A percentile compares a stretch with the other conserved stretches of the same genome.
These are phyloP conservation scores for Lepidurus arcticus DNA, from an alignment of 1,140 invertebrate genomes.

Conservation along the genomic window DNA sequence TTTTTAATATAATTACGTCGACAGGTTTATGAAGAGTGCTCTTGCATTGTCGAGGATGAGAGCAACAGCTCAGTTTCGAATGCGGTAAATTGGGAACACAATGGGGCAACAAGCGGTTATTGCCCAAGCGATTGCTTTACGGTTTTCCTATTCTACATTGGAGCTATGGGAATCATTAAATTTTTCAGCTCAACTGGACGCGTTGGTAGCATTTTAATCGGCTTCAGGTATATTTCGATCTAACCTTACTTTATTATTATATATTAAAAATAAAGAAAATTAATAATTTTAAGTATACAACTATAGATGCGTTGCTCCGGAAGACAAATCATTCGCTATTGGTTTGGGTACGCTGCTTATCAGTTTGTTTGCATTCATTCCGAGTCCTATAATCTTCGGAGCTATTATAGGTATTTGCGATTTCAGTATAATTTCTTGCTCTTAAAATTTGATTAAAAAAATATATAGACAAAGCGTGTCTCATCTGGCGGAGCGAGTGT, in stretches of 20 bases:
- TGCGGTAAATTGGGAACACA: conserved; percentile 37
- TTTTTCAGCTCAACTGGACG: conserved; percentile 31
- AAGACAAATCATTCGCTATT: conserved; percentile 38
- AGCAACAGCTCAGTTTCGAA: conserved; percentile 22
- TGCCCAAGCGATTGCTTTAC: conserved; percentile 59
- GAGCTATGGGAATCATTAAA: conserved; percentile 32
- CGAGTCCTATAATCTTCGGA: conserved; percentile 40
- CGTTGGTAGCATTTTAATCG: conserved; percentile 33
- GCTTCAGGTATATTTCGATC: conserved; percentile 30
- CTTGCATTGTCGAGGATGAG: conserved; percentile 46
- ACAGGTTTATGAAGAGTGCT: conserved; percentile 46
- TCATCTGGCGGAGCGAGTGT: conserved; percentile 33
- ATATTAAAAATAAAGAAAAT: not conserved
- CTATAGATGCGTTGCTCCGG: conserved; percentile 37
- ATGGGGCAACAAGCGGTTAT: conserved; percentile 54
- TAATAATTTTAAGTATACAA: not conserved
- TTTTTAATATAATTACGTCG: conserved; percentile 34
- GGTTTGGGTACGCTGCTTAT: conserved; percentile 38
- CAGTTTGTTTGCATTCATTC: conserved; percentile 40
- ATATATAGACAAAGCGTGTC: conserved; percentile 32
- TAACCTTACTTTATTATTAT: not conserved
- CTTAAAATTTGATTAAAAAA: not conserved
- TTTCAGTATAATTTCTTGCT: not conserved
- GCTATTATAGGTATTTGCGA: conserved; percentile 37
- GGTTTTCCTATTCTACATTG: conserved; percentile 31